Evolutionary conservation across 2,113 vertebrate species (phyloP).

Genomic region (Tenebrosternarchus preto): DNA sequence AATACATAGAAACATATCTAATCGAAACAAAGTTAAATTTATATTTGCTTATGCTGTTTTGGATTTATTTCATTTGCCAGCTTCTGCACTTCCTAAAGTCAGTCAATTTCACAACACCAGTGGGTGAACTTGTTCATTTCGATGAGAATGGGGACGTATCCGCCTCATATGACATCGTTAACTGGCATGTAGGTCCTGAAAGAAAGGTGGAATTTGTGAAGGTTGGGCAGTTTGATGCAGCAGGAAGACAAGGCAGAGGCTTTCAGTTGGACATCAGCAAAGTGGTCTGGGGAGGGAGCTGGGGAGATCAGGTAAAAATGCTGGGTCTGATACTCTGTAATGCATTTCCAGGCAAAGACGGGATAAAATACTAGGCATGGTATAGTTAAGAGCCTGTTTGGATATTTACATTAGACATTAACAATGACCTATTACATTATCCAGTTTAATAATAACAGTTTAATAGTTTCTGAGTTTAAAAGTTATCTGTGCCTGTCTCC

Average conservation of each 20-base stretch:
- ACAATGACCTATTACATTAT: no score
- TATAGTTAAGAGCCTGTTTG: no score
- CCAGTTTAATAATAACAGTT: no score
- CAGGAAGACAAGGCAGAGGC: not conserved
- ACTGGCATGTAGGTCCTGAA: constrained; percentile 26
- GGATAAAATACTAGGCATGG: not conserved
- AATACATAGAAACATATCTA: not conserved
- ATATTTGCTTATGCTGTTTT: no score
- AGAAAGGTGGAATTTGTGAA: constrained; percentile 22
- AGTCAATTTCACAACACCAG: constrained; percentile 41
- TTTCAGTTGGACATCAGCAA: constrained; percentile 9
- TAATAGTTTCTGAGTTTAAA: no score
- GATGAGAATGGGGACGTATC: constrained; percentile 45
- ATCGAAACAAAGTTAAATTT: no score
- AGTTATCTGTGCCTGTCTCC: no score
- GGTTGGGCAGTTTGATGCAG: constrained; percentile 27
- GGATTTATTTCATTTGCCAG: constrained; percentile 7
- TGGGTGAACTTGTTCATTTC: constrained; percentile 38
- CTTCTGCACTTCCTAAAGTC: constrained; percentile 38
- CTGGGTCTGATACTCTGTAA: not conserved
- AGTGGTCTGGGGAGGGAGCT: not conserved
- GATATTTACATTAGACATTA: no score
- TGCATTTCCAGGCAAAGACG: not conserved
- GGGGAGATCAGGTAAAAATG: constrained; percentile 4
- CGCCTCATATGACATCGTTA: constrained; percentile 44